Base-by-base conservation (phyloP, 2,888 invertebrate species). In the Dasysyrphus albostriatus region DNA sequence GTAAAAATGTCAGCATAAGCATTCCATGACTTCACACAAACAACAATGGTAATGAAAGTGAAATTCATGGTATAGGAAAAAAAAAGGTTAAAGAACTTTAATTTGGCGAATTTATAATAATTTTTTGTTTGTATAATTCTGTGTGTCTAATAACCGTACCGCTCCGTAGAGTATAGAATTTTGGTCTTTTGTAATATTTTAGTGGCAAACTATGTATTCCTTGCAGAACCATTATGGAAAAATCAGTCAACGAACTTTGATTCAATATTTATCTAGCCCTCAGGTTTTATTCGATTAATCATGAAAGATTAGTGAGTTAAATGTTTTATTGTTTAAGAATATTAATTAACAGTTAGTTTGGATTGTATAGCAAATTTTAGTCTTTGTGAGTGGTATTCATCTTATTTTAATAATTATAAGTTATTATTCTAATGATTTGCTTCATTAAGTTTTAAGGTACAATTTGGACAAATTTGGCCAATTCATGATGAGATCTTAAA, bases 1-100 rank as follows among this genome's bases (percentile, higher is more conserved):
- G 80, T 85, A 84, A 84, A 83, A 54, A 69, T 69, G 37, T 54
- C 69, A 69, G 37, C 54, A 69, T 73, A 24, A 67, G 19, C 54
- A 73, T 67, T 73, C 29, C 44, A 81, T 19, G 29, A 51, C 37
- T 80, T 84, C 73, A 61, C 49, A 74, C 14, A 24, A 69, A 72
- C 58, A 72, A 58, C 72, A 70, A 72, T 81, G 81, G 56, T 61
- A 81, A 77, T 77, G 76, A 85, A 81, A 85, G 77, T 73, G 84
- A 81, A 84, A 84, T 77, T 84, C 76, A 51, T 34, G 59, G 72
- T 67, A 73, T 4, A 65, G 37, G 67, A 72, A 10, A 37, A 16
- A 65, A 44, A 72, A 73, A 69, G 84, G 84, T 84, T 56, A 72
- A 67, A 42, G 76, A 80, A 67, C 76, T 76, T 73, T 73, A 16